Evolutionary conservation across 2,797 vertebrate species (phyloP).

Genomic region (Anolis apletophallus): DNA sequence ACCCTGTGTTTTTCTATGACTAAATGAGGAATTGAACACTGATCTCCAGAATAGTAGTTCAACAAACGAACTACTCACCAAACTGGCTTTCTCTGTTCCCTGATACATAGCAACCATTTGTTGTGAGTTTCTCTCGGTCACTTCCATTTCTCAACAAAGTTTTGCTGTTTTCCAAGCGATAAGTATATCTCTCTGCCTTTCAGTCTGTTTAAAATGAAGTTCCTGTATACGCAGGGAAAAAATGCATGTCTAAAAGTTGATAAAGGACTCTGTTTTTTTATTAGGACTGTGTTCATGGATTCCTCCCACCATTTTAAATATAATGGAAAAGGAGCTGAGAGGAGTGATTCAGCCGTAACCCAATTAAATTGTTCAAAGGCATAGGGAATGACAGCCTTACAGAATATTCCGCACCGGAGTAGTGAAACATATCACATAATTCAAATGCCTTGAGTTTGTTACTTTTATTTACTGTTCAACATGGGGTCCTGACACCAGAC

Average conservation of each 20-base stretch:
- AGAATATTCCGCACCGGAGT: not conserved
- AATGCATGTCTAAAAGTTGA: not conserved
- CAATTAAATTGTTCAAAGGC: not conserved
- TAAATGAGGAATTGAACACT: too few relatives aligned
- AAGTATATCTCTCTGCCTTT: too few relatives aligned
- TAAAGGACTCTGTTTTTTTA: not conserved
- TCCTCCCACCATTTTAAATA: not conserved
- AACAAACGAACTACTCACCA: too few relatives aligned
- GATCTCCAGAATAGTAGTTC: too few relatives aligned
- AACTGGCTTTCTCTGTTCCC: too few relatives aligned
- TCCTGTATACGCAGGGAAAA: too few relatives aligned
- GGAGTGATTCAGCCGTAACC: not conserved
- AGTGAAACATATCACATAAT: not conserved
- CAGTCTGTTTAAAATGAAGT: too few relatives aligned
- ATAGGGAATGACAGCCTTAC: not conserved
- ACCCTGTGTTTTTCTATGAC: too few relatives aligned
- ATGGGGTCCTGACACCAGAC: not conserved
- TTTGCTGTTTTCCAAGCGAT: not conserved
- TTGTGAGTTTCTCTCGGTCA: not conserved
- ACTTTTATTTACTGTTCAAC: not conserved
- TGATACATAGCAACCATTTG: not conserved
- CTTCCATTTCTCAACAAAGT: not conserved
- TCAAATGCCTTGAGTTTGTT: not conserved
- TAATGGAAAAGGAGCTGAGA: not conserved
- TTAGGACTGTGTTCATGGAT: not conserved